Percentiles rank a stretch among this genome's conserved stretches.
Evolutionary conservation across 2,113 vertebrate genomes (phyloP).

Genomic region (Actinemys pallida): DNA sequence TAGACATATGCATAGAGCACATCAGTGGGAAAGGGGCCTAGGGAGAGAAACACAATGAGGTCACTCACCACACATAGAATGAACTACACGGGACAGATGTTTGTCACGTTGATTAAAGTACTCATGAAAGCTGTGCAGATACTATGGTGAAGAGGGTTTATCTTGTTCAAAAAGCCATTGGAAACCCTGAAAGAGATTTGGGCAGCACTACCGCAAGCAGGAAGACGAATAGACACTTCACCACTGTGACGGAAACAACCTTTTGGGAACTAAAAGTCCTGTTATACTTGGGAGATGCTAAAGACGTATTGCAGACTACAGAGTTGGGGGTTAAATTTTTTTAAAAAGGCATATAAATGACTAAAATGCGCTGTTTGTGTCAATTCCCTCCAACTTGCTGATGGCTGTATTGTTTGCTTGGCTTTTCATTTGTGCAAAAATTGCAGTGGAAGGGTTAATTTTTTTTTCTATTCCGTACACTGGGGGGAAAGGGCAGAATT

Average conservation of each 20-base stretch:
- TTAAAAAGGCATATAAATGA: background rate
- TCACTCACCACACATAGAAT: background rate
- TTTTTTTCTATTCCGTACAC: background rate
- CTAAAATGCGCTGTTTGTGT: background rate
- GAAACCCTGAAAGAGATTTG: background rate
- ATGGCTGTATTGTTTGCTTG: background rate
- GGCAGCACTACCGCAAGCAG: background rate
- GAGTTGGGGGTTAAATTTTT: background rate
- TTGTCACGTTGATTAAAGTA: background rate
- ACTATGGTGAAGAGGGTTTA: background rate
- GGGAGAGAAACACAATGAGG: conserved; percentile 47
- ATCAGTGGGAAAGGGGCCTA: conserved; percentile 15
- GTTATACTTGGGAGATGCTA: background rate
- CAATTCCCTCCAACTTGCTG: background rate
- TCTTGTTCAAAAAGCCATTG: background rate
- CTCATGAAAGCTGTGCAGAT: background rate
- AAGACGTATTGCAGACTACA: background rate
- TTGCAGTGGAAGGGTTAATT: background rate
- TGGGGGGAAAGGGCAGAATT: too few relatives aligned
- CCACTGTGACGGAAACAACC: background rate
- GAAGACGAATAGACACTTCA: background rate
- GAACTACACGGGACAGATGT: background rate
- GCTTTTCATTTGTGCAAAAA: background rate
- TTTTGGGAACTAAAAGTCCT: background rate
- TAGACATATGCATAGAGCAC: background rate